Evolutionary conservation across 2,888 invertebrate genomes (phyloP).

Genomic region (Ypsolopha scabrella): DNA sequence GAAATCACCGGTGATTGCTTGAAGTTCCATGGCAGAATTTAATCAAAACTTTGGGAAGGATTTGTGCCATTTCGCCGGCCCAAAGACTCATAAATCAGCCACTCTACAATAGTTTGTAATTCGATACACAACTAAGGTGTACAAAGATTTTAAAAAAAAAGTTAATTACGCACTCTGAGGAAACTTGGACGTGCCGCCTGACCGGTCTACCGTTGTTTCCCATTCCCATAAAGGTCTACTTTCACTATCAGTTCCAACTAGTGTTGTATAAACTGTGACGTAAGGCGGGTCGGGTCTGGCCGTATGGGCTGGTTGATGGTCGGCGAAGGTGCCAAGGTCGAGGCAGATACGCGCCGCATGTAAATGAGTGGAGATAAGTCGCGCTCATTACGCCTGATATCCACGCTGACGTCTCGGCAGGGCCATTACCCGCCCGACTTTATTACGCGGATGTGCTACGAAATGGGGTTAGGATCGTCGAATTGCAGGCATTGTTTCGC

Average conservation of each 20-base stretch:
- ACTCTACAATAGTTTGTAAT: not conserved
- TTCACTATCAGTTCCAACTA: slow-evolving; percentile 6
- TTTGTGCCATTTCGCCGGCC: too few relatives aligned
- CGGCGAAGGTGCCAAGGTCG: slow-evolving; percentile 60
- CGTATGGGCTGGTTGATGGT: slow-evolving; percentile 22
- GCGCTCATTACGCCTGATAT: slow-evolving; percentile 55
- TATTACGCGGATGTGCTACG: slow-evolving; percentile 37
- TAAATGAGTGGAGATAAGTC: slow-evolving; percentile 62
- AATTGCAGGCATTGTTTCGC: slow-evolving; percentile 59
- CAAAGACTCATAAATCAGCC: too few relatives aligned
- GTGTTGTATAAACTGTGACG: slow-evolving; percentile 2
- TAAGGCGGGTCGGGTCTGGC: slow-evolving; percentile 25
- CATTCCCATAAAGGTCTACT: slow-evolving; percentile 10
- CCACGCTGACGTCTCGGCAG: slow-evolving; percentile 37
- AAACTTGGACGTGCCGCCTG: not conserved
- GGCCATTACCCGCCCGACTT: slow-evolving; percentile 47
- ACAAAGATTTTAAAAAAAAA: too few relatives aligned
- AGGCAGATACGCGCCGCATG: slow-evolving; percentile 52
- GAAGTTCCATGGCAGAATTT: too few relatives aligned
- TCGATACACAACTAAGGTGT: not conserved
- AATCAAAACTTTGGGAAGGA: too few relatives aligned
- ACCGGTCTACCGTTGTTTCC: slow-evolving; percentile 8
- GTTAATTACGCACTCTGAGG: not conserved
- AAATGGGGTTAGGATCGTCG: slow-evolving; percentile 17
- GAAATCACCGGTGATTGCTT: not conserved